A percentile compares a stretch with the other conserved stretches of the same genome.
These are phyloP conservation scores for Dysmachus trigonus DNA, from an alignment of 2,888 invertebrate species.

Conservation along the genomic window DNA sequence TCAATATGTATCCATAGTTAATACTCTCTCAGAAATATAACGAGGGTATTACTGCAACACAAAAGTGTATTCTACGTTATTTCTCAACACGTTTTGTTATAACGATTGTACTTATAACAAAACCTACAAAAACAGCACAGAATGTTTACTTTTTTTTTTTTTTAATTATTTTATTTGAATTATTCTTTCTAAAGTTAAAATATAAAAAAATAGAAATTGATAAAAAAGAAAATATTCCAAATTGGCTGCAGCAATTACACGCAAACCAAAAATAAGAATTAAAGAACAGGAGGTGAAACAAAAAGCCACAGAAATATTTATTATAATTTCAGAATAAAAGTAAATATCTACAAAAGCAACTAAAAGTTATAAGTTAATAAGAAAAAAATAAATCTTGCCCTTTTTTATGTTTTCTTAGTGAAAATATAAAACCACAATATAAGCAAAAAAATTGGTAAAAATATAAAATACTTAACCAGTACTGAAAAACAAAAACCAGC, in stretches of 20 bases:
- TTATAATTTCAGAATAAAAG: neutral
- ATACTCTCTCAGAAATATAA: neutral
- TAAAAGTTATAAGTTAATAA: neutral
- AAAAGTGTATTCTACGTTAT: conserved; percentile 41
- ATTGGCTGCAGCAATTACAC: conserved; percentile 25
- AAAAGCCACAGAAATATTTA: neutral
- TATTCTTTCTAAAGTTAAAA: neutral
- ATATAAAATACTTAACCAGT: neutral
- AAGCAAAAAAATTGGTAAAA: neutral
- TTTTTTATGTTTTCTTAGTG: neutral
- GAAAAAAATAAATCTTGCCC: neutral
- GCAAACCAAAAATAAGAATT: neutral
- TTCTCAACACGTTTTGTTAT: conserved; percentile 4
- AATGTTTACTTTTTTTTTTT: neutral
- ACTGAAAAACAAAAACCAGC: neutral
- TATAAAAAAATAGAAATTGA: neutral
- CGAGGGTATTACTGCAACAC: neutral
- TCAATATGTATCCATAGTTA: neutral
- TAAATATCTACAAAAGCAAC: neutral
- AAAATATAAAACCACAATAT: neutral
- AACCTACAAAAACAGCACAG: neutral
- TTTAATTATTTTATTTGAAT: neutral
- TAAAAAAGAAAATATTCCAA: neutral
- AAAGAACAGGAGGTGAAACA: neutral
- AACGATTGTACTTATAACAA: conserved; percentile 1